Evolutionary conservation across 2,113 vertebrate species (phyloP).

Genomic region (Paramisgurnus dabryanus): DNA sequence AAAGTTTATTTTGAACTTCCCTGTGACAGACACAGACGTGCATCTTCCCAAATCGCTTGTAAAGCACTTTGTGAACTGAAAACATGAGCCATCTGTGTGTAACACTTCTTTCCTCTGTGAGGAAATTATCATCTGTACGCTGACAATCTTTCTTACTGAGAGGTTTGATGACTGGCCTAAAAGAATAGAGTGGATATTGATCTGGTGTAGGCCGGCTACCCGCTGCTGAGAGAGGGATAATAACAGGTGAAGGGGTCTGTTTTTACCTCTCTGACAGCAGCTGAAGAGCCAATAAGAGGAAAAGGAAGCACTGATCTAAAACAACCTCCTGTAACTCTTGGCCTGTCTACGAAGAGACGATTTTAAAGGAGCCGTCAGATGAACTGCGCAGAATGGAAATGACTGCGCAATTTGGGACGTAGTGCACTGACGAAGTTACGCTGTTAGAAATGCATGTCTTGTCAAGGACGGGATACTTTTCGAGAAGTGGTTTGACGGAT

Average conservation of each 20-base stretch:
- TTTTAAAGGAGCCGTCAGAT: not conserved
- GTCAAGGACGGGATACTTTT: not conserved
- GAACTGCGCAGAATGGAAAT: not conserved
- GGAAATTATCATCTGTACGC: not conserved
- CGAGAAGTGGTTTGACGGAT: not conserved
- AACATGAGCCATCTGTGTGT: not conserved
- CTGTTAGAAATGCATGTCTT: not conserved
- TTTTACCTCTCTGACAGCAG: conserved; percentile 44
- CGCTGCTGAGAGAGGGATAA: conserved; percentile 43
- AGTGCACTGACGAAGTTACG: not conserved
- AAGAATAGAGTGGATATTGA: conserved; percentile 42
- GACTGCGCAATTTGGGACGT: not conserved
- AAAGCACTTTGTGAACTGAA: not conserved
- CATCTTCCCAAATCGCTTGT: not conserved
- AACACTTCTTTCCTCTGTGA: conserved; percentile 14
- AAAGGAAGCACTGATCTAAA: conserved; percentile 16
- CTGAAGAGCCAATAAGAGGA: conserved; percentile 14
- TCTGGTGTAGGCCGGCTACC: conserved; percentile 26
- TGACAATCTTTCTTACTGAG: conserved; percentile 26
- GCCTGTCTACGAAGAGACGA: not conserved
- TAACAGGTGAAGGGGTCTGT: conserved; percentile 40
- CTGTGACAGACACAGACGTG: not conserved
- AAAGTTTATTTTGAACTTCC: not conserved
- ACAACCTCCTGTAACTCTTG: not conserved
- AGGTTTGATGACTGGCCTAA: conserved; percentile 26